Conservation (phyloP, 1,140 invertebrate species). For the Pseudomyrmex concolor region DNA sequence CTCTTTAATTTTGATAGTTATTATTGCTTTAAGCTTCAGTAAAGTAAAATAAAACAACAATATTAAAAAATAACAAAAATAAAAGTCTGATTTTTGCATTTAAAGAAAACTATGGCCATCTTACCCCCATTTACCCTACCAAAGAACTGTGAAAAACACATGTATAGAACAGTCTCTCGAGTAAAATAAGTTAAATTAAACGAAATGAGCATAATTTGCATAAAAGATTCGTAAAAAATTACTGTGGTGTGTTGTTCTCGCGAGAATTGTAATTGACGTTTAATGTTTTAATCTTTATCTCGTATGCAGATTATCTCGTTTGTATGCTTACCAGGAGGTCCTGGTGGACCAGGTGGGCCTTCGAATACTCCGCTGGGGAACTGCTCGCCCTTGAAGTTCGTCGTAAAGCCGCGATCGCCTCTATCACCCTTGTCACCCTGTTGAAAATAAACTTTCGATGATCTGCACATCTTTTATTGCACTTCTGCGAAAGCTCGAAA, state of each 20-base stretch:
- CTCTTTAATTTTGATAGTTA: too few relatives aligned
- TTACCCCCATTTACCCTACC: too few relatives aligned
- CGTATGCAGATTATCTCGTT: conserved; percentile 62
- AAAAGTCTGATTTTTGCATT: too few relatives aligned
- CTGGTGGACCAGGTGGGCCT: conserved; percentile 95
- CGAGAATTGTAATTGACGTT: conserved; percentile 30
- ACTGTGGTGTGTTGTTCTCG: conserved; percentile 15
- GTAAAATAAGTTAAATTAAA: conserved; percentile 4
- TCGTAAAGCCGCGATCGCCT: conserved; percentile 95
- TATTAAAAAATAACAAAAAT: too few relatives aligned
- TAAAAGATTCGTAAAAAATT: conserved; percentile 22
- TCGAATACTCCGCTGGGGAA: conserved; percentile 96
- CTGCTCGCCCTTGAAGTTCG: conserved; percentile 94
- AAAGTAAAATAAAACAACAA: too few relatives aligned
- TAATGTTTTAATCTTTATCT: conserved; percentile 48
- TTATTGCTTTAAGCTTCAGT: too few relatives aligned
- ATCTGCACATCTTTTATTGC: conserved; percentile 12
- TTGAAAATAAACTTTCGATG: conserved; percentile 60
- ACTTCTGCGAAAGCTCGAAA: neutral
- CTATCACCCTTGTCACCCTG: conserved; percentile 96
- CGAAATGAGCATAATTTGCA: conserved; percentile 30
- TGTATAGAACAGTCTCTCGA: neutral
- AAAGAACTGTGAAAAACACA: conserved; percentile 21
- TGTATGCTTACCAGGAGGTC: conserved; percentile 91
- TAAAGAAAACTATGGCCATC: too few relatives aligned